Percentiles rank a stretch among this genome's conserved stretches.
Conservation (phyloP, 1,140 invertebrate genomes). For the Drosophila repleta region DNA sequence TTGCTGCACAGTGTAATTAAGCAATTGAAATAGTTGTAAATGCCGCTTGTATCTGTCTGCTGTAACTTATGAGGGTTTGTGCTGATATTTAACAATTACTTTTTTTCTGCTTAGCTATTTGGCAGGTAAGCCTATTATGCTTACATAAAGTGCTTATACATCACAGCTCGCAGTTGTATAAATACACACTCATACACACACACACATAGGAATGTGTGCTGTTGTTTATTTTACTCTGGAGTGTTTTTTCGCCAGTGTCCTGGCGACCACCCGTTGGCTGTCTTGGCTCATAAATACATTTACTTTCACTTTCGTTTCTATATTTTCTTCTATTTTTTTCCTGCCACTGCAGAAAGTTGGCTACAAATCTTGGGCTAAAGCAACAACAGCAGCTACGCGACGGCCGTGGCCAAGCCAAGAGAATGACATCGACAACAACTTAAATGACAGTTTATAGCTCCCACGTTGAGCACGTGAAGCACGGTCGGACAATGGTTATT, state of each 20-base stretch:
- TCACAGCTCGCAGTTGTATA: neutral
- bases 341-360: constrained; percentile 13
- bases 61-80: neutral
- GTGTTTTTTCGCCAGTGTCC: constrained; percentile 61
- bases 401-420: constrained; percentile 29
- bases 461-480: constrained; percentile 68
- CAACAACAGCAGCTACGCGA: constrained; percentile 35
- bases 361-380: constrained; percentile 73
- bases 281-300: constrained; percentile 73
- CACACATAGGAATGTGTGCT: constrained; percentile 16
- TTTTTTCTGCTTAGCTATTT: constrained; percentile 13
- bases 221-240: constrained; percentile 77
- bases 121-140: constrained; percentile 43
- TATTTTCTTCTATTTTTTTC: constrained; percentile 35
- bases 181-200: constrained; percentile 20
- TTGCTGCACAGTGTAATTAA: no score
- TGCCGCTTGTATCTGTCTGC: neutral
- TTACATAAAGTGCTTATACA: constrained; percentile 15
- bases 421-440: constrained; percentile 81
- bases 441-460: constrained; percentile 81
- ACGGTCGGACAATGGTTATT: constrained; percentile 70
- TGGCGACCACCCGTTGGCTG: constrained; percentile 30
- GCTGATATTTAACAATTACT: constrained; percentile 2
- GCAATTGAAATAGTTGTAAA: neutral
- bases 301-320: constrained; percentile 65